Evolutionary conservation across 2,113 vertebrate species (phyloP), one percentile per base, ranked within the genome.

Genomic region (Ictalurus furcatus): DNA sequence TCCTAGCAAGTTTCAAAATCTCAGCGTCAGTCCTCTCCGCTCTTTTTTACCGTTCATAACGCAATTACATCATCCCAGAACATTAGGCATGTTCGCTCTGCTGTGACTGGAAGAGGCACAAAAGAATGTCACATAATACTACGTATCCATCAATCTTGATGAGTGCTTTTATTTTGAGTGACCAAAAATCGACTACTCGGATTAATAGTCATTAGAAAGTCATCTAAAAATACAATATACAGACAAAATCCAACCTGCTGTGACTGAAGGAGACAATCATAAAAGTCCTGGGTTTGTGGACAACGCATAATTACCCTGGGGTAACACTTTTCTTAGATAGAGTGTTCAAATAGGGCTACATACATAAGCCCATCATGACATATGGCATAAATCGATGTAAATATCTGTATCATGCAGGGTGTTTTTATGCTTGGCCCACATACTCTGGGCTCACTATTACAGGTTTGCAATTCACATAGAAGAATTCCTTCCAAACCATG

Each of bases 1-100:
- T 89, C 52, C 54, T 58, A 30, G 71, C n/a, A 28, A 37, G 44
- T 88, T 86, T 78, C n/a, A 67, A 89, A 88, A 88, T 44, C 30
- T 87, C 81, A 74, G 61, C 48, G 63, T 34, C 84, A 79, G 78
- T 40, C 30, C 56, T 74, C 40, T 82, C 25, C 12, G 5, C 37
- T 58, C 17, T 40, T 30, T 59, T 48, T 71, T 76, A 54, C 44
- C 23, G n/a, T 61, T 52, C n/a, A 67, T 28, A 61, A 25, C 73
- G 80, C 63, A 74, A 63, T 85, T 78, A 65, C 25, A 85, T 88
- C 73, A 85, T 12, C 56, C 12, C 58, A 65, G 71, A 85, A 61
- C 34, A 76, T 84, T 73, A 58, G 30, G 44, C 54, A 28, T 25
- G 48, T 9, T 59, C 2, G 34, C 71, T 76, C 23, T 76, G 85